These are phyloP conservation scores for Antheraea mylitta DNA, from an alignment of 1,140 invertebrate genomes.

Conservation along the genomic window DNA sequence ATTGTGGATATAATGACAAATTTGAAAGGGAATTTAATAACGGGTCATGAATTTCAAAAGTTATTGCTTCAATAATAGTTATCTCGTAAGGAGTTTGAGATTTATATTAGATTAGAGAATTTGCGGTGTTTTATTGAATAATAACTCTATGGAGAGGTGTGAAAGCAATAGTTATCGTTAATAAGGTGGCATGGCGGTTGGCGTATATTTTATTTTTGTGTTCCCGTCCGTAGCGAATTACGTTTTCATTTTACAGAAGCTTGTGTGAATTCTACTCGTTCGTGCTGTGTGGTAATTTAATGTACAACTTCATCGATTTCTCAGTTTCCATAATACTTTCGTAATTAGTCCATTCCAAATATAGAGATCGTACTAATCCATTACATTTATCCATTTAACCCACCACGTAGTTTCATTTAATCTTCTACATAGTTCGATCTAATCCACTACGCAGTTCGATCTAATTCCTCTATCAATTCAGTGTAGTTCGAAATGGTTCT, in stretches of 20 bases:
- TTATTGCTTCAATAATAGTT: too few relatives aligned
- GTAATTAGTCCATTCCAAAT: conserved; percentile 40
- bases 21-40: too few relatives aligned
- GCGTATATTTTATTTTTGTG: conserved; percentile 52
- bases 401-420: conserved; percentile 30
- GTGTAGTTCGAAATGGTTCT: too few relatives aligned
- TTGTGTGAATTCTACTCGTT: conserved; percentile 20
- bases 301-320: conserved; percentile 15
- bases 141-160: neutral
- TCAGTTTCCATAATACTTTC: neutral
- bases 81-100: neutral
- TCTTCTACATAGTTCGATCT: conserved; percentile 4
- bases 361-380: conserved; percentile 33
- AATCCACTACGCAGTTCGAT: neutral
- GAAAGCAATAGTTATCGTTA: conserved; percentile 18
- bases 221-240: conserved; percentile 74
- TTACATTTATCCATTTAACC: neutral
- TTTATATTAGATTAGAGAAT: neutral
- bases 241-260: conserved; percentile 48
- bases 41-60: too few relatives aligned
- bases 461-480: too few relatives aligned
- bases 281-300: conserved; percentile 45
- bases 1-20: too few relatives aligned
- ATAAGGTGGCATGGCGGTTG: conserved; percentile 47
- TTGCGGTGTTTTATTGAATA: neutral